These are phyloP conservation scores for Cybosia mesomella DNA, from an alignment of 2,888 invertebrate species.

Conservation along the genomic window DNA sequence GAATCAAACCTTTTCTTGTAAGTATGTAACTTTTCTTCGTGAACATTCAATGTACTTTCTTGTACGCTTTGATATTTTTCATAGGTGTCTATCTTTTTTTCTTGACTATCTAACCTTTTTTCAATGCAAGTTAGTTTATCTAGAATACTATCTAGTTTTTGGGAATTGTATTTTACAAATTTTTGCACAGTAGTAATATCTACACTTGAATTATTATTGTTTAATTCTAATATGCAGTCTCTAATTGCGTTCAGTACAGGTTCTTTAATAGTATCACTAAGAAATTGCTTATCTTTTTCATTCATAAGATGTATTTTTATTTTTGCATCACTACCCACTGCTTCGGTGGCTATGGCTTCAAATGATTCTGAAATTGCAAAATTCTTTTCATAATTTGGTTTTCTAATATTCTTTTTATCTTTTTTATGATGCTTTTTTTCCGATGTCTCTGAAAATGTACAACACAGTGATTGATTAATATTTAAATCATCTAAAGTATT, in stretches of 20 bases:
- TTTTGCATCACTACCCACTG: conserved; percentile 59
- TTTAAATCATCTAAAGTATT: conserved; percentile 75
- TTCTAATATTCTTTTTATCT: conserved; percentile 51
- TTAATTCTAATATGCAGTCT: conserved; percentile 67
- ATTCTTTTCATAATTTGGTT: conserved; percentile 48
- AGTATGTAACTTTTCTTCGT: conserved; percentile 62
- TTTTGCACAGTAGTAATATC: conserved; percentile 62
- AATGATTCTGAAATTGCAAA: conserved; percentile 71
- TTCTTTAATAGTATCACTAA: conserved; percentile 70
- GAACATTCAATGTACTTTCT: conserved; percentile 5
- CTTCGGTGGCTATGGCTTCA: conserved; percentile 73
- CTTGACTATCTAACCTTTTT: conserved; percentile 56
- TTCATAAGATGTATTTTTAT: conserved; percentile 81
- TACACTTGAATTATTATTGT: conserved; percentile 52
- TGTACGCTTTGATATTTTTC: neutral
- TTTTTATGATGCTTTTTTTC: conserved; percentile 65
- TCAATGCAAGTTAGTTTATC: conserved; percentile 70
- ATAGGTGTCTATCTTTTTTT: conserved; percentile 14
- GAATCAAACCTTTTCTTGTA: conserved; percentile 22
- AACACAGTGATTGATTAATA: conserved; percentile 72
- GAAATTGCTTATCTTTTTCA: conserved; percentile 68
- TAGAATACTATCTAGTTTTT: conserved; percentile 69
- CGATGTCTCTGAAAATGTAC: conserved; percentile 71
- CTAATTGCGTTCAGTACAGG: conserved; percentile 73
- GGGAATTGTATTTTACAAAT: conserved; percentile 58